phyloP scores from a whole-genome alignment of 2,888 invertebrate genomes.

The Leistus spinibarbis region DNA sequence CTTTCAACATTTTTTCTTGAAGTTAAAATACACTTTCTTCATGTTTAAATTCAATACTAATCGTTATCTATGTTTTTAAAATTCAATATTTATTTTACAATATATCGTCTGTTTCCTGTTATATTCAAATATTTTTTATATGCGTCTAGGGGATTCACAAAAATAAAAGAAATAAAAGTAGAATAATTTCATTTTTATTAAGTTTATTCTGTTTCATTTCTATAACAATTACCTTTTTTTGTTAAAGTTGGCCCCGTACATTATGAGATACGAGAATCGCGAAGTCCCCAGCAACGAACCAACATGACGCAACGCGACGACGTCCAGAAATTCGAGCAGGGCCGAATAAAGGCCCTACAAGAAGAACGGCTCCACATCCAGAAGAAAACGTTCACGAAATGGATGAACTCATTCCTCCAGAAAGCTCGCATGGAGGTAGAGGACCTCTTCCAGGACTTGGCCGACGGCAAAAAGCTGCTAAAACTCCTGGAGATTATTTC shows the following conservation, averaged over 20 bases:
- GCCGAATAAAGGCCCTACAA: slow-evolving; percentile 93
- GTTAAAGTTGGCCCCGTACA: slow-evolving; percentile 51
- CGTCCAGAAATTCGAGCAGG: slow-evolving; percentile 94
- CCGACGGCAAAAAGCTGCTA: slow-evolving; percentile 90
- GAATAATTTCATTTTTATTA: not conserved
- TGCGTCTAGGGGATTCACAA: not conserved
- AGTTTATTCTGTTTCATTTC: not conserved
- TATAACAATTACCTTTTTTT: slow-evolving; percentile 45
- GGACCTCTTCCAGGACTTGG: slow-evolving; percentile 94
- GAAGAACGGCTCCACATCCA: slow-evolving; percentile 98
- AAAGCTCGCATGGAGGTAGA: slow-evolving; percentile 99
- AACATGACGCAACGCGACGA: slow-evolving; percentile 92
- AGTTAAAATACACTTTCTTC: slow-evolving; percentile 7
- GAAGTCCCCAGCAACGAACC: slow-evolving; percentile 68
- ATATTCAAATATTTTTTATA: not conserved
- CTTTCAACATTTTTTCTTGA: slow-evolving; percentile 22
- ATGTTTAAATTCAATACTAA: not conserved
- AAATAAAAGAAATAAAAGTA: no score
- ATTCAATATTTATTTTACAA: no score
- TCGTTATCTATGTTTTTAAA: no score
- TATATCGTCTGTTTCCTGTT: no score
- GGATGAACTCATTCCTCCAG: slow-evolving; percentile 96
- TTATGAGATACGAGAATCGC: slow-evolving; percentile 53
- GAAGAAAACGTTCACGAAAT: slow-evolving; percentile 99
- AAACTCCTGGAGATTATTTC: slow-evolving; percentile 98